A percentile compares a stretch with the other conserved stretches of the same genome.
These are phyloP conservation scores for Euspilapteryx auroguttella DNA, from an alignment of 2,888 invertebrate genomes.

Conservation along the genomic window DNA sequence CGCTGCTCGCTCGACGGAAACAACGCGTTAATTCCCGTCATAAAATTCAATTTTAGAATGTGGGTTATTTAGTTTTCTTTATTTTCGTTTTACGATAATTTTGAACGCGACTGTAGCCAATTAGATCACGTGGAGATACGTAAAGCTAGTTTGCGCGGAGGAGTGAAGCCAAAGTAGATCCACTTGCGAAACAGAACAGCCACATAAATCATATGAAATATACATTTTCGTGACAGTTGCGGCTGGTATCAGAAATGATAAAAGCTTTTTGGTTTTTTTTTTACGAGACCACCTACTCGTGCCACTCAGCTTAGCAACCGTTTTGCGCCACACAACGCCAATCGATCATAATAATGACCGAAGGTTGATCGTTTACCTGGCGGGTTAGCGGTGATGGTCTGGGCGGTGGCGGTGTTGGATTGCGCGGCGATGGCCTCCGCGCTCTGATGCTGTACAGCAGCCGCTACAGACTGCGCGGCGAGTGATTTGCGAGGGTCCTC, in stretches of 20 bases:
- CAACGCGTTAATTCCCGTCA: slow-evolving; percentile 62
- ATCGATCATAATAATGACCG: no score
- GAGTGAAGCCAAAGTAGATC: no score
- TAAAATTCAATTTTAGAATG: slow-evolving; percentile 61
- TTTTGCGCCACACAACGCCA: no score
- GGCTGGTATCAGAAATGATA: no score
- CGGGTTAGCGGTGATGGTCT: slow-evolving; percentile 18
- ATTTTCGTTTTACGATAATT: slow-evolving; percentile 57
- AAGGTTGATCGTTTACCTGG: no score
- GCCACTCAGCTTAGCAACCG: no score
- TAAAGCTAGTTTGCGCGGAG: neutral
- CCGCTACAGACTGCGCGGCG: slow-evolving; percentile 63
- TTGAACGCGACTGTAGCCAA: slow-evolving; percentile 50
- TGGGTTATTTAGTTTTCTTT: slow-evolving; percentile 60
- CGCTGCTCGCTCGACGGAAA: slow-evolving; percentile 44
- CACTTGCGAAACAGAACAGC: neutral
- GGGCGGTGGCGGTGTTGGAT: slow-evolving; percentile 30
- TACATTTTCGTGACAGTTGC: neutral
- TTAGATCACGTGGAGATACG: slow-evolving; percentile 38
- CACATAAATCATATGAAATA: neutral
- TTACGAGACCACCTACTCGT: no score
- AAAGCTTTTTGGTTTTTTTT: no score
- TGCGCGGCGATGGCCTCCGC: slow-evolving; percentile 26
- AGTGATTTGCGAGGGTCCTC: slow-evolving; percentile 86
- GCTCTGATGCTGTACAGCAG: slow-evolving; percentile 52